These are phyloP conservation scores for Pocillopora damicornis DNA, from an alignment of 64 coral and sea anemone genomes.

Conservation along the genomic window DNA sequence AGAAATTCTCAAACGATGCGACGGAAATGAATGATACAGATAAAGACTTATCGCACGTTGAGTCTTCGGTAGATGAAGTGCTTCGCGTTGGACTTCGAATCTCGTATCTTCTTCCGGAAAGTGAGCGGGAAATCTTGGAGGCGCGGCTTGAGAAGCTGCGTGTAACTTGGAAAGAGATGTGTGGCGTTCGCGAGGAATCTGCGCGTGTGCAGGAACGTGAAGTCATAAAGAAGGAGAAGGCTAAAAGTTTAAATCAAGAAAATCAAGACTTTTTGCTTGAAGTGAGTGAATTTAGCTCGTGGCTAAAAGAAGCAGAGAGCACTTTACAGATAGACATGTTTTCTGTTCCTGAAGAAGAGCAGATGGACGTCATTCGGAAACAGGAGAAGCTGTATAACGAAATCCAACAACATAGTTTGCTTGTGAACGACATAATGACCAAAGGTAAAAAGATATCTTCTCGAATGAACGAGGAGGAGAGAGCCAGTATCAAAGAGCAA, in stretches of 20 bases:
- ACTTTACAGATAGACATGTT: slow-evolving; percentile 81
- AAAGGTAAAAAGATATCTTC: slow-evolving; percentile 15
- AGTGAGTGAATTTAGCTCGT: slow-evolving; percentile 49
- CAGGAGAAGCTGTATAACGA: slow-evolving; percentile 66
- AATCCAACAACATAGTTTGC: slow-evolving; percentile 61
- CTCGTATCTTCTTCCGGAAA: slow-evolving; percentile 19
- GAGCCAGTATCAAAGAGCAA: slow-evolving; percentile 39
- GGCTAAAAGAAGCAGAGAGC: slow-evolving; percentile 67
- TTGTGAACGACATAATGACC: slow-evolving; percentile 48
- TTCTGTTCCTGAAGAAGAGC: slow-evolving; percentile 75
- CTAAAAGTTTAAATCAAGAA: slow-evolving; percentile 1
- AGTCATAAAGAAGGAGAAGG: slow-evolving; percentile 30
- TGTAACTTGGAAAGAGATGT: slow-evolving; percentile 29
- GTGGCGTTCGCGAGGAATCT: slow-evolving; percentile 43
- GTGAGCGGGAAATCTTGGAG: slow-evolving; percentile 2
- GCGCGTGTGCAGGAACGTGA: slow-evolving; percentile 42
- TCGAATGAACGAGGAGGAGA: slow-evolving; percentile 51
- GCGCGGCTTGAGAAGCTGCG: slow-evolving; percentile 22
- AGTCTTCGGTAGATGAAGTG: slow-evolving; percentile 31
- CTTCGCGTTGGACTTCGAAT: slow-evolving; percentile 46
- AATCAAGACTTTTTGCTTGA: slow-evolving; percentile 50
- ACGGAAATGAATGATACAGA: background rate
- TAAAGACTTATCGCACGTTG: slow-evolving; percentile 13
- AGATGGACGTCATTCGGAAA: slow-evolving; percentile 81
- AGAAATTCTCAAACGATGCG: slow-evolving; percentile 19